Conservation (phyloP, 1,140 invertebrate species). For the Scylla paramamosain region DNA sequence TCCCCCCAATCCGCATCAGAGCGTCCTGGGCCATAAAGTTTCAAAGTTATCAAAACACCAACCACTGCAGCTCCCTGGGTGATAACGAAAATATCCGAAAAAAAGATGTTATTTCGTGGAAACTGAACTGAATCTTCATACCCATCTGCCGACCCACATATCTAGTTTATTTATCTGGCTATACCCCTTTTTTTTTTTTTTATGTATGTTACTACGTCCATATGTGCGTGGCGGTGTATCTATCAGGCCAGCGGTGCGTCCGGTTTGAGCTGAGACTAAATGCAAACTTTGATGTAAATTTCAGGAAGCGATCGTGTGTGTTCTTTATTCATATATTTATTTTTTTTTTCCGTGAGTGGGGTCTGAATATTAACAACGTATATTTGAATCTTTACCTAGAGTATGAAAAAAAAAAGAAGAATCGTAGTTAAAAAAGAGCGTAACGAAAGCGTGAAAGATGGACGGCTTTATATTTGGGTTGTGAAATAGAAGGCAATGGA, state of each 20-base stretch:
- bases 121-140: not conserved
- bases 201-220: not conserved
- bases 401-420: no score
- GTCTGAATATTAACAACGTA: not conserved
- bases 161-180: not conserved
- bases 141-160: not conserved
- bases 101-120: not conserved
- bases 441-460: not conserved
- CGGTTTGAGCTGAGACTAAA: not conserved
- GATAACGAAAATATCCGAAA: not conserved
- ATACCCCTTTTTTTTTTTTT: not conserved
- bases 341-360: not conserved
- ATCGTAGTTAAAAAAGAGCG: not conserved
- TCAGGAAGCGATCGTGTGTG: not conserved
- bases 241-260: not conserved
- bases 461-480: not conserved
- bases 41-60: not conserved
- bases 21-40: not conserved
- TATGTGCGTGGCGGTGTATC: not conserved
- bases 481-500: not conserved
- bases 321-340: constrained; percentile 17
- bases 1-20: no score
- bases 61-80: not conserved
- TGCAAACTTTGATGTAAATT: constrained; percentile 13
- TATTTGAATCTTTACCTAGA: not conserved